Base-by-base conservation (phyloP, 1,140 invertebrate species). In the Lutraria rhynchaena region DNA sequence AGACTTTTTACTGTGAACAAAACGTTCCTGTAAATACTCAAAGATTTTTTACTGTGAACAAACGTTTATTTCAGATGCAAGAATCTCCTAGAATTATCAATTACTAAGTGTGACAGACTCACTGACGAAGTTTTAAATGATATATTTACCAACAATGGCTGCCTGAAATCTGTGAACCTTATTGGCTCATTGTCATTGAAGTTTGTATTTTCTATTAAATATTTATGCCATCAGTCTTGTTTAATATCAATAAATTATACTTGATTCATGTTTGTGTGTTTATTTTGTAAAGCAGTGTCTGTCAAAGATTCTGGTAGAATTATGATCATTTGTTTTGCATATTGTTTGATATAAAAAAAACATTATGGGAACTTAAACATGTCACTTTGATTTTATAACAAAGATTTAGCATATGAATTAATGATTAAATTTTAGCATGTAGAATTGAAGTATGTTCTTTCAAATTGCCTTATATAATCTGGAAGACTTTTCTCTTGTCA, bases 51-150 rank as follows among this genome's bases (percentile, higher is more conserved):
- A n/a, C n/a, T n/a, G n/a, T n/a, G n/a, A n/a, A n/a, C n/a, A n/a
- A n/a, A n/a, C n/a, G n/a, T n/a, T n/a, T 61, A 13, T 67, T 57
- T 13, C 55, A 80, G 76, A 24, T 80, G 76, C 49, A 17, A 15
- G 17, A 2, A 37, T 27, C 37, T 80, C 24, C 27, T 17, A 49
- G 63, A 80, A 33, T 61, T 80, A 24, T 58, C 63, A 19, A 31
- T 80, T 22, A 70, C 53, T 22, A 80, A 80, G 29, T 80, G 76
- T 80, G 76, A 80, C 44, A 44, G 76, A 44, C 53, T 80, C 3
- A 57, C 76, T 27, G 76, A 80, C 44, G 19, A 17, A 24, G 46
- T 53, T 19, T 17, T 80, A 44, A 49, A 46, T 44, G 37, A 58
- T n/a, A 46, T 80, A 27, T 1, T 80, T 1, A 5, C 29, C 19